These are phyloP conservation scores for Muscicapa comitata DNA, from an alignment of 2,797 vertebrate genomes.

Conservation along the genomic window DNA sequence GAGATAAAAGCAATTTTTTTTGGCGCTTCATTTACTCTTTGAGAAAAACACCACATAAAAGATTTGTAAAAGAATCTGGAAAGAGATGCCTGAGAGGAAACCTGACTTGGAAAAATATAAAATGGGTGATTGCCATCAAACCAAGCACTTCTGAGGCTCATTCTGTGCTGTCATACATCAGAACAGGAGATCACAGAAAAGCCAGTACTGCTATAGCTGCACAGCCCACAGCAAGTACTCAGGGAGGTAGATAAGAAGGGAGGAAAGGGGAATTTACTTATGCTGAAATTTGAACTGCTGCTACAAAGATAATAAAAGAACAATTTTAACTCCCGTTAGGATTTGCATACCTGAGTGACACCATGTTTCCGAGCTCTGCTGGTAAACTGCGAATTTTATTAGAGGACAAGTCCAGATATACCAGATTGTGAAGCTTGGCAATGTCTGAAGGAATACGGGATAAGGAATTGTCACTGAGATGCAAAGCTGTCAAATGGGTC, in stretches of 20 bases:
- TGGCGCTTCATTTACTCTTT: neutral
- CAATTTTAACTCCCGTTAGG: neutral
- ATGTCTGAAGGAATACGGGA: constrained; percentile 98
- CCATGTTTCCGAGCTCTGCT: constrained; percentile 98
- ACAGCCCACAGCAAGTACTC: neutral
- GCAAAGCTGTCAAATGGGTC: constrained; percentile 97
- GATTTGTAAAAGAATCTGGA: neutral
- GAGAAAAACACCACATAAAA: neutral
- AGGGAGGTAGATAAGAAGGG: neutral
- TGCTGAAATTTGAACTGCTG: neutral
- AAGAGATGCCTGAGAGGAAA: neutral
- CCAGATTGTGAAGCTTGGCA: constrained; percentile 98
- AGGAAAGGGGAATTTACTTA: neutral
- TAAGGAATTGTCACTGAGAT: constrained; percentile 97
- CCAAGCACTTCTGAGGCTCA: neutral
- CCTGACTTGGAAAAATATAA: neutral
- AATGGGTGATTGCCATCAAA: neutral
- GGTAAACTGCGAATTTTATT: constrained; percentile 99
- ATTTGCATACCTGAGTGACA: constrained; percentile 91
- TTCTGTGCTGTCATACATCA: neutral
- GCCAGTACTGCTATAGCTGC: neutral
- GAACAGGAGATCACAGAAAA: neutral
- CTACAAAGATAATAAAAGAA: neutral
- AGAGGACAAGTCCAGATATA: constrained; percentile 97
- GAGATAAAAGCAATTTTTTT: neutral